Percentiles rank a stretch among this genome's conserved stretches.
Conservation (phyloP, 1,140 invertebrate genomes). For the Penaeus japonicus region DNA sequence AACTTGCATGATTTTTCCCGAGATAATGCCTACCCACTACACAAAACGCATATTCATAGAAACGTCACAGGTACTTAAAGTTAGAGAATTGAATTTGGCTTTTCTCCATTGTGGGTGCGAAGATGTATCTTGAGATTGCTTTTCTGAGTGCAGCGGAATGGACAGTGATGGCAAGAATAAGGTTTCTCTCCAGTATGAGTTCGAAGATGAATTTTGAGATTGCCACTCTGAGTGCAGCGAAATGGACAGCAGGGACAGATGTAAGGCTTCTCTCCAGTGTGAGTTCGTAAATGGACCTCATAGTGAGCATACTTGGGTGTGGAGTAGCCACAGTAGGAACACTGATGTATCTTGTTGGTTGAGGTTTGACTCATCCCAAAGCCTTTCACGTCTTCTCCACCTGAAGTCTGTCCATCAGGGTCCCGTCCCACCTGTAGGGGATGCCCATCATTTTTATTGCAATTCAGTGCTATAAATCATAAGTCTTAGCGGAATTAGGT, state of each 20-base stretch:
- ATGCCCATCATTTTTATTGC: not conserved
- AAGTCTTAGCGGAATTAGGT: no score
- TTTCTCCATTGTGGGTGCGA: conserved; percentile 36
- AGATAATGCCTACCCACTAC: no score
- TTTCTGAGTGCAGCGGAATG: not conserved
- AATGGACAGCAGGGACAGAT: conserved; percentile 29
- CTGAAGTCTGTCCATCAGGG: conserved; percentile 24
- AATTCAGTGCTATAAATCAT: no score
- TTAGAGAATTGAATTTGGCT: conserved; percentile 14
- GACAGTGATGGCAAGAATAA: not conserved
- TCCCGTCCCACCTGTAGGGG: conserved; percentile 38
- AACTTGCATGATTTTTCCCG: no score
- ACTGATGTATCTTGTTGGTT: conserved; percentile 36
- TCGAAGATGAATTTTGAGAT: conserved; percentile 27
- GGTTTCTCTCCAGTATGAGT: conserved; percentile 34
- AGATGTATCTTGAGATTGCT: conserved; percentile 20
- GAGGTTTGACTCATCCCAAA: no score
- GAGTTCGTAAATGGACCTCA: conserved; percentile 30
- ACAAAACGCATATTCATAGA: no score
- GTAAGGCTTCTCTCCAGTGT: conserved; percentile 38
- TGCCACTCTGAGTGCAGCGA: conserved; percentile 21
- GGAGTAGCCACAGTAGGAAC: conserved; percentile 41
- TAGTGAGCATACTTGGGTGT: conserved; percentile 25
- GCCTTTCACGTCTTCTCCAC: not conserved
- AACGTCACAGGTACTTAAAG: no score